Base-by-base conservation (phyloP, 2,888 invertebrate species). In the Nymphalis urticae region DNA sequence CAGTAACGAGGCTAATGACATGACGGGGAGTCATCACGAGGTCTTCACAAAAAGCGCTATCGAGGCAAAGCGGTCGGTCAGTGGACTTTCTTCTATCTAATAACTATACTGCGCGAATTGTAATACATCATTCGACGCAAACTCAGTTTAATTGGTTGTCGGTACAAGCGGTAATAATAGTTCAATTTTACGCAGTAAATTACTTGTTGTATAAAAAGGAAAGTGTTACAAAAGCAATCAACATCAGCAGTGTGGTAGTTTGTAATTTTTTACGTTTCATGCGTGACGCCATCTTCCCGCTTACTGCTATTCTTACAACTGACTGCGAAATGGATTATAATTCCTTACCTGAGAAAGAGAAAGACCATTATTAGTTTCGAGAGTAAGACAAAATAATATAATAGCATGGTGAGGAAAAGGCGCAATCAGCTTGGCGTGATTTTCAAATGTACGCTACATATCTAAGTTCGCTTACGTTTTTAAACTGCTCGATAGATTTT, bases 101-200 rank as follows among this genome's bases (percentile, higher is more conserved):
- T 68, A 61, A 62, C 58, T 59, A 60, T 62, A 53, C 54, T 48
- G 59, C 64, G 48, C 64, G 56, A 59, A 60, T 66, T 54, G 53
- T 62, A 58, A 69, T 69, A 65, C 67, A 61, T 69, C 64, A 73
- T 69, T 67, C 64, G 64, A 64, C 69, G 58, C 50, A 48, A 56
- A 62, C 60, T 62, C 47, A 50, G 54, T 47, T 62, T 68, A 69
- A 68, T 69, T 69, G 69, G 50, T 56, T 53, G 66, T 27, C 64
- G 64, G 66, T 66, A 51, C 61, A 50, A 69, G 60, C 62, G 67
- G 61, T 70, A 68, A 65, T 67, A 62, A 58, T 51, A 61, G 61
- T 68, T 71, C 69, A 68, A 68, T 66, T 60, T 66, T 53, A 53
- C 48, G 62, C 60, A 21, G 21, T 60, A 47, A 62, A 69, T 69